Conservation (phyloP, 2,113 vertebrate genomes). For the Copsychus sechellarum region DNA sequence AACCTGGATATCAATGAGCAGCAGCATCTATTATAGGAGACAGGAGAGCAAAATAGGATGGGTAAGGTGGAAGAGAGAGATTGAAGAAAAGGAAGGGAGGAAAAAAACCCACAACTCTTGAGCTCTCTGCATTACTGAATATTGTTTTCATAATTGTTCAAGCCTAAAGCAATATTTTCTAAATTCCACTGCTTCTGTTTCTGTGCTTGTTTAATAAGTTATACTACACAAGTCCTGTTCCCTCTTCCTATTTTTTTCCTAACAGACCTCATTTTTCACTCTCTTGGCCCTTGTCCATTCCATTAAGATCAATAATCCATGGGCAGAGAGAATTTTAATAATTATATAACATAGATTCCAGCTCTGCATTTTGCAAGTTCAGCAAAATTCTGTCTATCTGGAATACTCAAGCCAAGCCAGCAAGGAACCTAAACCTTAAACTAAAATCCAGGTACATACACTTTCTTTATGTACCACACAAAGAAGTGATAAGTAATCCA, state of each 20-base stretch:
- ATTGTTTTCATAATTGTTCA: neutral
- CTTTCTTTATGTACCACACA: neutral
- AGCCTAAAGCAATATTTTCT: neutral
- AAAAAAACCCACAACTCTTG: neutral
- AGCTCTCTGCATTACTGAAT: neutral
- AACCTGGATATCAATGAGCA: constrained; percentile 90
- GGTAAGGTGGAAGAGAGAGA: neutral
- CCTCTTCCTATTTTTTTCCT: neutral
- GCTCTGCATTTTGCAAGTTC: neutral
- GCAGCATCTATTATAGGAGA: constrained; percentile 76
- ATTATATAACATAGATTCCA: neutral
- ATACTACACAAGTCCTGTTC: neutral
- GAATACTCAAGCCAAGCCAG: neutral
- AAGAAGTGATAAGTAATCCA: neutral
- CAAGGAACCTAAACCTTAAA: neutral
- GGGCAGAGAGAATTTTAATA: neutral
- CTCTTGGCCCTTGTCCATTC: neutral
- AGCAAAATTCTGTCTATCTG: neutral
- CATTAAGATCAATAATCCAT: neutral
- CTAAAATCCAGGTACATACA: neutral
- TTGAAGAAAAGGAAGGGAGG: neutral
- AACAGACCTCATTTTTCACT: neutral
- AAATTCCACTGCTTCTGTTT: neutral
- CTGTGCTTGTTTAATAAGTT: neutral
- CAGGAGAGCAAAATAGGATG: neutral